Conservation (phyloP, 2,888 invertebrate genomes). For the Pharmacophagus antenor region DNA sequence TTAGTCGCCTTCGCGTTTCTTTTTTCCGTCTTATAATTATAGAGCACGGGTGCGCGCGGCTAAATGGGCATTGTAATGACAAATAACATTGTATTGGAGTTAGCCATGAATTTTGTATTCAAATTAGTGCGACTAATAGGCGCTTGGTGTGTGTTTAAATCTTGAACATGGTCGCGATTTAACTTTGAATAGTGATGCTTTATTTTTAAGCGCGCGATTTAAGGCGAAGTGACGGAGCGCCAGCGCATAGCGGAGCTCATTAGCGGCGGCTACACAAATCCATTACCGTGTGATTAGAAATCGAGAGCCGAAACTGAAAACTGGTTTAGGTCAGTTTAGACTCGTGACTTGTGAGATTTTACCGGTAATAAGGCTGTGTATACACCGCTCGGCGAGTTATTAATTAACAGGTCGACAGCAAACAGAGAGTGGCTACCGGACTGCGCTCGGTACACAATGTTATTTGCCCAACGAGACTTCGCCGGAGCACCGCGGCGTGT, state of each 20-base stretch:
- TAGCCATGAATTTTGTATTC: conserved; percentile 77
- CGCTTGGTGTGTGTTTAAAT: conserved; percentile 64
- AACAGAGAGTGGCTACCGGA: conserved; percentile 76
- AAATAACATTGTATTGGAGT: conserved; percentile 76
- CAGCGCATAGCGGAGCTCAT: conserved; percentile 35
- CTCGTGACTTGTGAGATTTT: conserved; percentile 80
- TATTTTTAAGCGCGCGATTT: conserved; percentile 42
- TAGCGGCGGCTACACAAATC: conserved; percentile 42
- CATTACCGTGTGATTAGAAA: conserved; percentile 69
- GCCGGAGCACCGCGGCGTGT: conserved; percentile 65
- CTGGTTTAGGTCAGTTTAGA: conserved; percentile 64
- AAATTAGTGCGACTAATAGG: conserved; percentile 74
- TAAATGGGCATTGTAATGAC: conserved; percentile 78
- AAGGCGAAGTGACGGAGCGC: conserved; percentile 30
- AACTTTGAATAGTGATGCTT: conserved; percentile 57
- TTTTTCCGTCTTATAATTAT: conserved; percentile 73
- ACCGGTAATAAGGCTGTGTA: conserved; percentile 80
- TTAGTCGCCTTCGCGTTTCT: conserved; percentile 79
- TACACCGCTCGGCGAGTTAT: conserved; percentile 75
- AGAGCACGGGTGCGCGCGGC: conserved; percentile 69
- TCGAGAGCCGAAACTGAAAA: conserved; percentile 57
- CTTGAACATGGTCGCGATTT: conserved; percentile 49
- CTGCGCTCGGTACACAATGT: conserved; percentile 72
- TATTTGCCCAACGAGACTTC: conserved; percentile 67
- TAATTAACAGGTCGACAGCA: conserved; percentile 81